Evolutionary conservation across 2,888 invertebrate species (phyloP), one percentile per base, ranked within the genome.

Genomic region (Synergus japonicus): DNA sequence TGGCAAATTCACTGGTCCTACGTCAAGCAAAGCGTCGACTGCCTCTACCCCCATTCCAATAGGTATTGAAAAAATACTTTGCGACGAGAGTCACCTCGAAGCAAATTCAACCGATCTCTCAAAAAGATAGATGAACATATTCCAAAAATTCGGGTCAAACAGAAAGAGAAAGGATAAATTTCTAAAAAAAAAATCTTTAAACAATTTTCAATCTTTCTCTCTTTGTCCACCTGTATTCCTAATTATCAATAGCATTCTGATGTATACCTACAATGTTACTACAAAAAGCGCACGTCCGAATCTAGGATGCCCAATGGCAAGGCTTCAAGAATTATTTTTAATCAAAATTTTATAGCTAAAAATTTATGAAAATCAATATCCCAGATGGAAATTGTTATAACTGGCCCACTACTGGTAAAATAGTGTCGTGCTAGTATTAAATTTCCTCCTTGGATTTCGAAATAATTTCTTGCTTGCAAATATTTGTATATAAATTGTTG

Each of bases 1-100:
- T 92, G 92, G 92, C 92, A 90, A 92, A 92, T 91, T 92, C 92
- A 86, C 89, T 92, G 91, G 91, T 92, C 90, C 92, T 92, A 86
- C 92, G 92, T 90, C 92, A 91, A 92, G 91, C 91, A 87, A 92
- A 92, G 87, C 92, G 91, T 90, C 92, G 92, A 86, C 92, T 92
- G 92, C 92, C 92, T 91, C 92, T 91, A 90, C 91, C 91, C 91
- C 91, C 89, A 89, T 92, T 92, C 91, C 91, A 92, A 91, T 92
- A 92, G 89, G 89, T 90, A 91, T 87, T 86, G 88, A 85, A 88
- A 89, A 86, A 89, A 87, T 83, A 86, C 80, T 76, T 82, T 79
- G 79, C 78, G 64, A 44, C 78, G 76, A 80, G 76, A 76, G 66
- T 66, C 64, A 77, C 54, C 46, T 69, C 60, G 44, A 69, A 43